Conservation (phyloP, 2,113 vertebrate species). For the Hydrolagus affinis region DNA sequence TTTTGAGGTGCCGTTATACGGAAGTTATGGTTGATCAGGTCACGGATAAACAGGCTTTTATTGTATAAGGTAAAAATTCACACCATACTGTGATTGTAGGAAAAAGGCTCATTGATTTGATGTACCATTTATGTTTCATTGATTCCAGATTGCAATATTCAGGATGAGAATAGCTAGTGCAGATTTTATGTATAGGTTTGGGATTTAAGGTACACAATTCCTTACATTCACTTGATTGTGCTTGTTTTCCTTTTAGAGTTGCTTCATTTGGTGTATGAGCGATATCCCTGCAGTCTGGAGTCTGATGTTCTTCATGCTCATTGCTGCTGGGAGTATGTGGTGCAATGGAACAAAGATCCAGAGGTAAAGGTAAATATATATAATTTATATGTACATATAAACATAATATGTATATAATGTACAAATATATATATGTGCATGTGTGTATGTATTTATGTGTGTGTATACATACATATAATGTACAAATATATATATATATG, state of each 20-base stretch:
- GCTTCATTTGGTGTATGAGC: slow-evolving; percentile 64
- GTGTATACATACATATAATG: too few species aligned
- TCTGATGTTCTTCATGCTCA: slow-evolving; percentile 79
- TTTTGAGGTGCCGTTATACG: too few species aligned
- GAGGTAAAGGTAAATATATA: slow-evolving; percentile 61
- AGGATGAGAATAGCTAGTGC: background rate
- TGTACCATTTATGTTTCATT: background rate
- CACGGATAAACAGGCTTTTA: too few species aligned
- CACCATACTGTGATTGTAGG: background rate
- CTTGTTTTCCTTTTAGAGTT: slow-evolving; percentile 59
- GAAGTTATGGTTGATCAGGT: too few species aligned
- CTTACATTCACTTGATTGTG: slow-evolving; percentile 25
- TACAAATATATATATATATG: too few species aligned
- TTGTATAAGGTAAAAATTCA: background rate
- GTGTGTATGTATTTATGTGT: too few species aligned
- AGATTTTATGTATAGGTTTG: background rate
- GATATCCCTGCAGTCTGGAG: slow-evolving; percentile 86
- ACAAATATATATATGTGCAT: too few species aligned
- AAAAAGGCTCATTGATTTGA: background rate
- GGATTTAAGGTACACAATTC: background rate
- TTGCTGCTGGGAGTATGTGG: slow-evolving; percentile 93
- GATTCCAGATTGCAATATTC: background rate
- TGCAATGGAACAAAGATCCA: slow-evolving; percentile 96
- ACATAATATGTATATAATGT: too few species aligned
- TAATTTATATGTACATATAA: too few species aligned